Percentiles rank a stretch among this genome's conserved stretches.
Conservation (phyloP, 2,888 invertebrate genomes). For the Halictus quadricinctus region DNA sequence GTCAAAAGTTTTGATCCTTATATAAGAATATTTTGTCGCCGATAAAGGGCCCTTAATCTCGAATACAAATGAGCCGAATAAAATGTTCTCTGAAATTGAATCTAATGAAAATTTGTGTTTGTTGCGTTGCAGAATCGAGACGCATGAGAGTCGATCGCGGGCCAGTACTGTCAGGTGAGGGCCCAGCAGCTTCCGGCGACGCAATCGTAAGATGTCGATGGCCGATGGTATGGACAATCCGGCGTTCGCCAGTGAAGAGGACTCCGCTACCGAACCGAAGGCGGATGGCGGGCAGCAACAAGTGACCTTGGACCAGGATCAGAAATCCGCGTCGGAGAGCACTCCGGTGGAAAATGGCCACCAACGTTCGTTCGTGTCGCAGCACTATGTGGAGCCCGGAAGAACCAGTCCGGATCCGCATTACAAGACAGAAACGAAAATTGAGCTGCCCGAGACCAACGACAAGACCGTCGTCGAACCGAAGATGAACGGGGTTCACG, state of each 20-base stretch:
- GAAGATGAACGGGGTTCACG: constrained; percentile 78
- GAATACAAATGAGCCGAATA: too few species aligned
- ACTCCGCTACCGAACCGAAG: constrained; percentile 57
- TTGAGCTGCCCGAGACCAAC: constrained; percentile 77
- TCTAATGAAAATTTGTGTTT: neutral
- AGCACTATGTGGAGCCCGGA: constrained; percentile 77
- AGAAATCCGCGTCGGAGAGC: constrained; percentile 60
- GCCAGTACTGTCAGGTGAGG: constrained; percentile 65
- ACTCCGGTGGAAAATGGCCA: constrained; percentile 74
- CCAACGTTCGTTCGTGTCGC: constrained; percentile 75
- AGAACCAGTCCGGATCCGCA: constrained; percentile 74
- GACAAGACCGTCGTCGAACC: constrained; percentile 71
- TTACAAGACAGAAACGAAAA: constrained; percentile 78
- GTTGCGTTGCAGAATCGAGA: constrained; percentile 68
- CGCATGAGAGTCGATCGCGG: constrained; percentile 74
- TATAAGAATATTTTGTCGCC: too few species aligned
- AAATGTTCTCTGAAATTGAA: neutral
- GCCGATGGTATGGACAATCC: constrained; percentile 79
- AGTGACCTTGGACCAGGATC: constrained; percentile 66
- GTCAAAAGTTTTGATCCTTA: too few species aligned
- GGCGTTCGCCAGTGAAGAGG: constrained; percentile 79
- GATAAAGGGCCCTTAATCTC: too few species aligned
- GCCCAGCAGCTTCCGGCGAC: constrained; percentile 64
- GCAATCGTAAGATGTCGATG: constrained; percentile 73
- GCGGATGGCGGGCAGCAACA: constrained; percentile 60